Evolutionary conservation across 2,797 vertebrate species (phyloP).

Genomic region (Oryzias dopingdopingensis): DNA sequence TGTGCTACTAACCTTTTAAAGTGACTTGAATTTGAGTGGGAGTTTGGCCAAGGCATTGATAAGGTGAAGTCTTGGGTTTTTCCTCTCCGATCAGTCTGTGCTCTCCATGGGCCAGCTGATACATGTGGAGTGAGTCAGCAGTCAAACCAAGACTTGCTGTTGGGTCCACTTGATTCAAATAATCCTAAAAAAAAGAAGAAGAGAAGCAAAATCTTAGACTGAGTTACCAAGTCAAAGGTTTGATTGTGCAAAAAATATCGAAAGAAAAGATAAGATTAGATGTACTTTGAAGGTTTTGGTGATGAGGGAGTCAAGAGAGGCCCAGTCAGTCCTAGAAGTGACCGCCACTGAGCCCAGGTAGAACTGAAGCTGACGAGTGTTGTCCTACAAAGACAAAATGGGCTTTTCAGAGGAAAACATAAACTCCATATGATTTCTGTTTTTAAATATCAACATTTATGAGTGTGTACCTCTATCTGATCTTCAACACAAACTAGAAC

Average conservation of each 20-base stretch:
- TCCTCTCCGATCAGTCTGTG: slow-evolving; percentile 83
- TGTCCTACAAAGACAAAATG: slow-evolving; percentile 71
- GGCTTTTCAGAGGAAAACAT: background rate
- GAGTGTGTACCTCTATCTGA: slow-evolving; percentile 81
- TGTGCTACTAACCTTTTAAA: slow-evolving; percentile 81
- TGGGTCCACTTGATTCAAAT: slow-evolving; percentile 90
- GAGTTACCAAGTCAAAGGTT: background rate
- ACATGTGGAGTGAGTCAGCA: slow-evolving; percentile 87
- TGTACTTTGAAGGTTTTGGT: slow-evolving; percentile 87
- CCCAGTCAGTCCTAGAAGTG: slow-evolving; percentile 85
- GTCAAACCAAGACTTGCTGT: slow-evolving; percentile 88
- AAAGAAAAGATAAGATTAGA: background rate
- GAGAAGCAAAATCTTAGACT: background rate
- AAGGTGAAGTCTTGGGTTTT: slow-evolving; percentile 80
- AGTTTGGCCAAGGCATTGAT: slow-evolving; percentile 77
- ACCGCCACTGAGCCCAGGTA: slow-evolving; percentile 87
- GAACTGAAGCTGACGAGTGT: slow-evolving; percentile 89
- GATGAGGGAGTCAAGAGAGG: slow-evolving; percentile 86
- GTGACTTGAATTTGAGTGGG: slow-evolving; percentile 76
- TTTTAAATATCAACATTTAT: background rate
- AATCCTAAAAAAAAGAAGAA: slow-evolving; percentile 78
- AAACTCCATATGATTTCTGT: background rate
- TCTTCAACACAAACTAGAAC: slow-evolving; percentile 84
- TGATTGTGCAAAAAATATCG: background rate
- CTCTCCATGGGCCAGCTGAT: slow-evolving; percentile 85